Conservation (phyloP, 2,797 vertebrate species). For the Spondyliosoma cantharus region DNA sequence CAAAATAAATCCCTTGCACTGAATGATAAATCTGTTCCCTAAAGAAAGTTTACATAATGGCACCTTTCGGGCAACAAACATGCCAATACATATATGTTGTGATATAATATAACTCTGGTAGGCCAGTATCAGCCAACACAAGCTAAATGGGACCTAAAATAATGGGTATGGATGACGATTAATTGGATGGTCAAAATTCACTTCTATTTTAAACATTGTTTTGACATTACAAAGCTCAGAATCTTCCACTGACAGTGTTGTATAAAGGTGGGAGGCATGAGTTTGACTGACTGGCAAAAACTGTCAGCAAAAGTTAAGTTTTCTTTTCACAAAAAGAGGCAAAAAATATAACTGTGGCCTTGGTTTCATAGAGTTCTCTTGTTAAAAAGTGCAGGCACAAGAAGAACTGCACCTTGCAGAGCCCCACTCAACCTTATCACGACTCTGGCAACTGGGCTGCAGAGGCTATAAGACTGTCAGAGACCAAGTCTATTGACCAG, state of each 20-base stretch:
- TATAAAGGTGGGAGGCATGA: not conserved
- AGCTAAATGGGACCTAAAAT: not conserved
- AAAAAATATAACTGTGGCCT: not conserved
- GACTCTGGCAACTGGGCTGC: not conserved
- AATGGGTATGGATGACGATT: not conserved
- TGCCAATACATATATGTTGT: no score
- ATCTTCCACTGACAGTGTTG: not conserved
- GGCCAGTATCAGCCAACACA: no score
- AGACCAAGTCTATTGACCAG: conserved; percentile 15
- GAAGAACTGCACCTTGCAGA: not conserved
- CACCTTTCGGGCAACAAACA: no score
- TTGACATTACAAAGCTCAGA: not conserved
- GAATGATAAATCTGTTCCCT: no score
- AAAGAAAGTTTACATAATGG: no score
- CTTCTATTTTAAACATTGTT: not conserved
- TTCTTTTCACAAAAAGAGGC: not conserved
- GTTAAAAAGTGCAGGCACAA: conserved; percentile 12
- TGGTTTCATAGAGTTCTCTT: not conserved
- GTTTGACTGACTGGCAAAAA: not conserved
- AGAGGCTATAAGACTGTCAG: conserved; percentile 5
- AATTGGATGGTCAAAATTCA: not conserved
- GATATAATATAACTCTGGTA: no score
- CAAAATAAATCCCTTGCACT: no score
- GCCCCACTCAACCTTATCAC: conserved; percentile 15
- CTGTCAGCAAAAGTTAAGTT: conserved; percentile 4